Percentiles rank a stretch among this genome's conserved stretches.
Conservation (phyloP, 2,888 invertebrate genomes). For the Cactoblastis cactorum region DNA sequence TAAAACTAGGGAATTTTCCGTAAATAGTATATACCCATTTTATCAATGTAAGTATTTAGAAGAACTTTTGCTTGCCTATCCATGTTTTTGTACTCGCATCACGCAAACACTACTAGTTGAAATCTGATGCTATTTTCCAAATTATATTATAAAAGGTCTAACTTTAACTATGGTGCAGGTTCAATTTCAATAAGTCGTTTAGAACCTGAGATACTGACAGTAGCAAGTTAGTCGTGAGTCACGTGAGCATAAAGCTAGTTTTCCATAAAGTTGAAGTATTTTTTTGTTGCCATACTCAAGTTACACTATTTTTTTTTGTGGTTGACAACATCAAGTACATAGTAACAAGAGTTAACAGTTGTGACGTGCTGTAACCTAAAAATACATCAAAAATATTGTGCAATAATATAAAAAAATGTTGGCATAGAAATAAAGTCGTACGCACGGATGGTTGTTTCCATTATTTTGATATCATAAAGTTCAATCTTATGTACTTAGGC, state of each 20-base stretch:
- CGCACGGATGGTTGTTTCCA: constrained; percentile 41
- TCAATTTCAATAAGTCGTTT: too few relatives aligned
- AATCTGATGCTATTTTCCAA: too few relatives aligned
- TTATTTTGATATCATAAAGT: constrained; percentile 33
- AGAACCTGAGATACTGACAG: too few relatives aligned
- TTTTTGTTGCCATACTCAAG: too few relatives aligned
- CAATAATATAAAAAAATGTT: not conserved
- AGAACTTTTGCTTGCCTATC: too few relatives aligned
- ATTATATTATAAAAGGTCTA: too few relatives aligned
- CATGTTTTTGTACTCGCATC: too few relatives aligned
- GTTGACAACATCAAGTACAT: not conserved
- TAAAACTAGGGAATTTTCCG: not conserved
- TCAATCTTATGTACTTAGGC: constrained; percentile 28
- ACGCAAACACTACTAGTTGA: too few relatives aligned
- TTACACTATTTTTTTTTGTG: not conserved
- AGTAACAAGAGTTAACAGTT: not conserved
- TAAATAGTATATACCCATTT: not conserved
- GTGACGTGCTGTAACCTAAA: not conserved
- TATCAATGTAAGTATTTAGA: not conserved
- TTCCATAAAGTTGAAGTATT: too few relatives aligned
- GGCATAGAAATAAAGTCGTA: not conserved
- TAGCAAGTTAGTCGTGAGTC: too few relatives aligned
- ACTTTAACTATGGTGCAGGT: too few relatives aligned
- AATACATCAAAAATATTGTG: not conserved
- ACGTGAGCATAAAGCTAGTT: too few relatives aligned